A percentile compares a stretch with the other conserved stretches of the same genome.
phyloP scores from a whole-genome alignment of 1,140 invertebrate species.

The Drosophila oshimai region DNA sequence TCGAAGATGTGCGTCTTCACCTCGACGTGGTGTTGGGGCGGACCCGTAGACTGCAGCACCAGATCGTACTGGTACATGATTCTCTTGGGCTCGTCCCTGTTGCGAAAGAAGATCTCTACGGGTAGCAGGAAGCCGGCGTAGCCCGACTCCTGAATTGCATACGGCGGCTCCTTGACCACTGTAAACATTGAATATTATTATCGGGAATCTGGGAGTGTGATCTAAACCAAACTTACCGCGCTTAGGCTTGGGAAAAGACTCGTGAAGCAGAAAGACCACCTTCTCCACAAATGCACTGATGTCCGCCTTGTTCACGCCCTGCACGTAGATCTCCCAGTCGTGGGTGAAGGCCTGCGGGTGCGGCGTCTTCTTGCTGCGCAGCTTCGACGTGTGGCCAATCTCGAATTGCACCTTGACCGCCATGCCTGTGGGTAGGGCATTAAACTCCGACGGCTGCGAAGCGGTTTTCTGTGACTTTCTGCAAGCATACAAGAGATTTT shows the following conservation, averaged over 20 bases:
- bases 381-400: slow-evolving; percentile 93
- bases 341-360: slow-evolving; percentile 94
- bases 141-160: slow-evolving; percentile 94
- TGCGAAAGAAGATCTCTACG: slow-evolving; percentile 95
- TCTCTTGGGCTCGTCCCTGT: slow-evolving; percentile 95
- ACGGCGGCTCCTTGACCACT: slow-evolving; percentile 96
- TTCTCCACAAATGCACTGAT: slow-evolving; percentile 97
- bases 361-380: slow-evolving; percentile 89
- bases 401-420: slow-evolving; percentile 93
- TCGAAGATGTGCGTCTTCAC: slow-evolving; percentile 83
- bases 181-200: slow-evolving; percentile 49
- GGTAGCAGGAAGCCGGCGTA: slow-evolving; percentile 96
- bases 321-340: slow-evolving; percentile 98
- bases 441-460: slow-evolving; percentile 14
- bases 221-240: slow-evolving; percentile 85
- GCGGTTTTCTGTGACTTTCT: slow-evolving; percentile 22
- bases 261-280: slow-evolving; percentile 96
- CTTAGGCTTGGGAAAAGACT: slow-evolving; percentile 95
- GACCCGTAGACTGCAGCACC: slow-evolving; percentile 88
- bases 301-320: slow-evolving; percentile 91
- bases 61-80: slow-evolving; percentile 94
- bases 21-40: slow-evolving; percentile 89
- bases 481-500: not conserved
- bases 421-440: slow-evolving; percentile 83
- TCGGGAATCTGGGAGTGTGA: not conserved